Base-by-base conservation (phyloP, 2,113 vertebrate genomes). In the Xiphorhynchus elegans region DNA sequence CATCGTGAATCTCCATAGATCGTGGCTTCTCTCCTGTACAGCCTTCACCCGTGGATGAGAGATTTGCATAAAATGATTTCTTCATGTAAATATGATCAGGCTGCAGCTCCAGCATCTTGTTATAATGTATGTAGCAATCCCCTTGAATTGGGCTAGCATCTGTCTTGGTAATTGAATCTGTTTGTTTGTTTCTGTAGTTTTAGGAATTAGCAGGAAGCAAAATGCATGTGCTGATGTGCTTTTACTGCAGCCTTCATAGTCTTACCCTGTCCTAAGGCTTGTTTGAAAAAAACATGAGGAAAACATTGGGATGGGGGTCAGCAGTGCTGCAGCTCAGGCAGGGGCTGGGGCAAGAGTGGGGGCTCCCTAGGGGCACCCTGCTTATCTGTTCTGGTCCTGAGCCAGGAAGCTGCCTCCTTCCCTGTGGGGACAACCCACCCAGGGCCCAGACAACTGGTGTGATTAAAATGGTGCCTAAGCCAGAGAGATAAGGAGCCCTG, bases 1-100 rank as follows among this genome's bases (percentile, higher is more conserved):
- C 89, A 76, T 69, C 1, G 0, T 47, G 72, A 78, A 58, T 93
- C 74, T 82, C 55, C 1, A 0, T 35, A 4, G 59, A 35, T 31
- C 2, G 12, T 70, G 23, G 16, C 37, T 88, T 84, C 70, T 90
- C 46, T 93, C 72, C 80, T 74, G 44, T 40, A 26, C 1, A 26
- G 64, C 69, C 66, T 64, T 94, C 26, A 20, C 53, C 84, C 5
- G 0, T 40, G 79, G 63, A 83, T 46, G 39, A 37, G 82, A 80
- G 62, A 95, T 96, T 95, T 96, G 81, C 85, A 96, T 96, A 59
- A 94, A 90, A 81, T 92, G 84, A 92, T 95, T 93, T 92, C 80
- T 88, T 91, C 81, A 72, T 92, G 91, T 94, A 93, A 88, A 95
- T 95, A 66, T 16, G 29, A 72, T 81, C 4, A 3, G 52, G 49